Conservation (phyloP, 2,888 invertebrate genomes). For the Dilophus febrilis region DNA sequence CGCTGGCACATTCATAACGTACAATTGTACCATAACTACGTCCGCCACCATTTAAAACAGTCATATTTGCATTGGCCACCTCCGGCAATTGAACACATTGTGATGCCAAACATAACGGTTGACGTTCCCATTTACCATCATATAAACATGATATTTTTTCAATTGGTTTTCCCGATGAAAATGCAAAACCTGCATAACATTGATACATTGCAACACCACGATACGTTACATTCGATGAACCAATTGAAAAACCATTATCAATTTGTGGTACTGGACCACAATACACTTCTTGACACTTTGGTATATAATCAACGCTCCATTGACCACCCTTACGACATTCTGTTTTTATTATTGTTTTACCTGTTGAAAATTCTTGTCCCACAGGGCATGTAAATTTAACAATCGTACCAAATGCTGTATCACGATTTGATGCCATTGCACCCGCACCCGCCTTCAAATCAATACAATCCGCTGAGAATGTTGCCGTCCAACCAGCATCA, state of each 20-base stretch:
- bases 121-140: constrained; percentile 83
- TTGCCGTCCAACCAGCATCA: constrained; percentile 64
- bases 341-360: constrained; percentile 65
- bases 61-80: constrained; percentile 72
- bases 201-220: constrained; percentile 87
- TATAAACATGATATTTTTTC: constrained; percentile 79
- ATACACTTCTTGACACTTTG: constrained; percentile 73
- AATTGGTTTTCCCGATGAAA: constrained; percentile 70
- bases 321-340: constrained; percentile 78
- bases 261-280: constrained; percentile 97
- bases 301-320: constrained; percentile 84
- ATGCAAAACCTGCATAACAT: constrained; percentile 91
- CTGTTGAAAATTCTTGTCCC: constrained; percentile 88
- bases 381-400: constrained; percentile 83
- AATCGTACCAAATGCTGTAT: constrained; percentile 78
- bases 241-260: constrained; percentile 91
- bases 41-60: constrained; percentile 75
- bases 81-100: constrained; percentile 78
- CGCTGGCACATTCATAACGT: constrained; percentile 80
- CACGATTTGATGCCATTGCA: constrained; percentile 77
- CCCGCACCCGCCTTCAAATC: constrained; percentile 67
- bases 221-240: constrained; percentile 89
- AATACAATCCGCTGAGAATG: constrained; percentile 86
- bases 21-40: constrained; percentile 88
- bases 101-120: constrained; percentile 81